Evolutionary conservation across 2,888 invertebrate species (phyloP).

Genomic region (Drosophila siamana): DNA sequence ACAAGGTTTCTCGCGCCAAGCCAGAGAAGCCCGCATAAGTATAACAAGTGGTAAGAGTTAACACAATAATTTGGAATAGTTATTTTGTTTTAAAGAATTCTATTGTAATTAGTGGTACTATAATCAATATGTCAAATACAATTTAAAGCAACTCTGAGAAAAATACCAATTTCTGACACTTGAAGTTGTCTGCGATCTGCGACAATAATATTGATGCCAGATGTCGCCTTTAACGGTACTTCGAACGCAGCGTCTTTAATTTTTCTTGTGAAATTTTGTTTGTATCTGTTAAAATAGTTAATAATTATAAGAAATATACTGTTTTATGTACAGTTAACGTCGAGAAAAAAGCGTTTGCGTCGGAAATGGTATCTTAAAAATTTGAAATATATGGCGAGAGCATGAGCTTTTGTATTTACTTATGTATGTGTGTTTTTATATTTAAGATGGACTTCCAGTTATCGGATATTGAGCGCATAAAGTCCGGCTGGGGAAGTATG

Average conservation of each 20-base stretch:
- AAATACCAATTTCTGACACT: conserved; percentile 1
- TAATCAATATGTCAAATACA: neutral
- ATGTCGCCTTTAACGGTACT: conserved; percentile 46
- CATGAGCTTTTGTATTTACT: neutral
- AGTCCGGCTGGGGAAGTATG: neutral
- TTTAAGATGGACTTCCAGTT: conserved; percentile 25
- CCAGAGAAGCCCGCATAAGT: too few relatives aligned
- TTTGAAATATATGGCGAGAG: neutral
- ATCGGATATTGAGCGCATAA: neutral
- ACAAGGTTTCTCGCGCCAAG: too few relatives aligned
- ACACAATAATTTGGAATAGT: neutral
- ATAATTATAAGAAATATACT: neutral
- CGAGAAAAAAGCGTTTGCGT: neutral
- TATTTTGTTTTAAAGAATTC: too few relatives aligned
- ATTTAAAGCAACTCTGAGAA: neutral
- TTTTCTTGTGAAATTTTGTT: conserved; percentile 7
- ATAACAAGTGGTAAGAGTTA: too few relatives aligned
- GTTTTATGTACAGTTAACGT: conserved; percentile 1
- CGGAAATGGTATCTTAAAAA: conserved; percentile 7
- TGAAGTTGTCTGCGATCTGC: conserved; percentile 22
- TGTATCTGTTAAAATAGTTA: neutral
- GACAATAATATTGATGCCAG: conserved; percentile 9
- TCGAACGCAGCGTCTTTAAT: neutral
- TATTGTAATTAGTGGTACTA: neutral
- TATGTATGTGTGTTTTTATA: neutral